A percentile compares a stretch with the other conserved stretches of the same genome.
Conservation (phyloP, 2,113 vertebrate genomes). For the Amblyopsis rosae region DNA sequence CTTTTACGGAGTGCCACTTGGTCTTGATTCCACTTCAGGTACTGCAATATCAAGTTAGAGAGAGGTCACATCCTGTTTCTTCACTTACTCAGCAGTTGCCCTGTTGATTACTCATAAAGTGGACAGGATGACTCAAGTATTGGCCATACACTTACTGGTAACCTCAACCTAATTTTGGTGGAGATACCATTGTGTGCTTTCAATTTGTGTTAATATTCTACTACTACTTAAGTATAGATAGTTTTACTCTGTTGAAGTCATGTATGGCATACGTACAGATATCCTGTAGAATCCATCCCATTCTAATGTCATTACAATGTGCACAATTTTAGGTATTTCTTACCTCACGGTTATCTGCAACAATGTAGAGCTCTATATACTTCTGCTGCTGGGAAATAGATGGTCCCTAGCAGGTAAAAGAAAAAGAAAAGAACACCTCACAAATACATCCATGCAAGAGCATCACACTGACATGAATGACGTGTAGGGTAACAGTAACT, state of each 20-base stretch:
- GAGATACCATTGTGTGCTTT: too few relatives aligned
- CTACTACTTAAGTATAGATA: too few relatives aligned
- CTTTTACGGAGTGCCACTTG: slow-evolving; percentile 67
- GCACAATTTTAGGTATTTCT: not conserved
- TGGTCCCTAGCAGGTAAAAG: slow-evolving; percentile 50
- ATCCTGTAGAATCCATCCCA: too few relatives aligned
- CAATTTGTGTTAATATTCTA: too few relatives aligned
- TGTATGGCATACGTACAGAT: too few relatives aligned
- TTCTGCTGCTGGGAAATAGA: slow-evolving; percentile 67
- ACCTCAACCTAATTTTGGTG: too few relatives aligned
- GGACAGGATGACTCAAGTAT: too few relatives aligned
- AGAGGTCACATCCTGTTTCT: not conserved
- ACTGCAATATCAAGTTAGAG: slow-evolving; percentile 73
- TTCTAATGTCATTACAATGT: too few relatives aligned
- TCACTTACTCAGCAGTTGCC: not conserved
- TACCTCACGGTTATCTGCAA: slow-evolving; percentile 74
- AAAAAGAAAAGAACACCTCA: not conserved
- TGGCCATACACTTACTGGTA: too few relatives aligned
- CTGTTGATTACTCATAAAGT: too few relatives aligned
- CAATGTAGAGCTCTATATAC: slow-evolving; percentile 73
- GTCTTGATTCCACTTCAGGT: slow-evolving; percentile 74
- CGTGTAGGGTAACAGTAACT: too few relatives aligned
- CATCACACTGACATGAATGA: not conserved
- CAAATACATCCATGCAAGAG: not conserved
- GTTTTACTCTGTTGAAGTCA: too few relatives aligned